Conservation (phyloP, 2,888 invertebrate species). For the Augochlorella aurata region DNA sequence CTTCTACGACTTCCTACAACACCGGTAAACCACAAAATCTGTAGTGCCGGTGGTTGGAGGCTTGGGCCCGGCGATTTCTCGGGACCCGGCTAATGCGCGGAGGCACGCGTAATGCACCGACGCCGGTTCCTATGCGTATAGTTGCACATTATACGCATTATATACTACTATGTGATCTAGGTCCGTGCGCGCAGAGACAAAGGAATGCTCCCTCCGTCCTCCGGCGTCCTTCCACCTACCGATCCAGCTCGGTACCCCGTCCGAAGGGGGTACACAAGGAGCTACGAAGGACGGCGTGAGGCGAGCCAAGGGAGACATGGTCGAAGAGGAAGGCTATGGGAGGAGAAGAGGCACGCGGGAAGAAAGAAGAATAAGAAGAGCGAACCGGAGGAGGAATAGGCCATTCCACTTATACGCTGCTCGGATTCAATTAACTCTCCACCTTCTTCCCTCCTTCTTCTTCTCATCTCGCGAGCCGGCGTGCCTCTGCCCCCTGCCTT, state of each 20-base stretch:
- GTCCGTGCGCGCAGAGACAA: conserved; percentile 79
- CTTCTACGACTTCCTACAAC: conserved; percentile 9
- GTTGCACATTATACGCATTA: conserved; percentile 61
- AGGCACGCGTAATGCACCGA: conserved; percentile 28
- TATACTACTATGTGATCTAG: conserved; percentile 71
- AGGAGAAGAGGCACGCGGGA: conserved; percentile 70
- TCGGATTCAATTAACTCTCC: conserved; percentile 82
- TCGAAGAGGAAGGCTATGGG: conserved; percentile 30
- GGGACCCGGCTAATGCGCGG: not conserved
- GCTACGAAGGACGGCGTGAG: conserved; percentile 68
- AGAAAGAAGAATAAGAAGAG: conserved; percentile 79
- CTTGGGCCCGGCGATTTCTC: not conserved
- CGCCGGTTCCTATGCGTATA: conserved; percentile 25
- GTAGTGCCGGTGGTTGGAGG: not conserved
- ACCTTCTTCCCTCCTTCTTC: conserved; percentile 76
- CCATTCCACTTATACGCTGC: conserved; percentile 82
- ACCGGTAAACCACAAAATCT: conserved; percentile 12
- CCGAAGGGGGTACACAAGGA: conserved; percentile 70
- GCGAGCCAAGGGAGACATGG: conserved; percentile 54
- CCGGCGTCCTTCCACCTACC: conserved; percentile 71
- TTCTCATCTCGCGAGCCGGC: conserved; percentile 74
- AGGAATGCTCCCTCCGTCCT: conserved; percentile 78
- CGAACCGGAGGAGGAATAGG: conserved; percentile 79
- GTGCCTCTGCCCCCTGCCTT: conserved; percentile 71
- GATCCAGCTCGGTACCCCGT: conserved; percentile 68